Percentiles rank a stretch among this genome's conserved stretches.
phyloP scores from a whole-genome alignment of 2,113 vertebrate genomes.

The Saccopteryx bilineata region DNA sequence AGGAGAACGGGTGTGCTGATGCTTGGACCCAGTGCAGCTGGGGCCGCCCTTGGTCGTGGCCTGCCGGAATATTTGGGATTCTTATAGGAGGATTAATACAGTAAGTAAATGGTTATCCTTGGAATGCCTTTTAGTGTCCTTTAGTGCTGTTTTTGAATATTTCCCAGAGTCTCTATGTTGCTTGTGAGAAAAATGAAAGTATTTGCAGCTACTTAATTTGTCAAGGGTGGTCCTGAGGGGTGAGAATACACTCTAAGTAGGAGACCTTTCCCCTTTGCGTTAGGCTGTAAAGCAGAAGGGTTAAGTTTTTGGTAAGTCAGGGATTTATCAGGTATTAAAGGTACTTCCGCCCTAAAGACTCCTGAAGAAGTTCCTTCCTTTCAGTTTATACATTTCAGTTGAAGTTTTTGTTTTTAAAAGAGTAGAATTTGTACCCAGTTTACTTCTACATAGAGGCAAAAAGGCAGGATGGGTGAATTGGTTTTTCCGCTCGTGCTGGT shows the following conservation, averaged over 20 bases:
- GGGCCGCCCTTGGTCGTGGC: not conserved
- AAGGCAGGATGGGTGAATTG: not conserved
- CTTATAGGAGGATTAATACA: not conserved
- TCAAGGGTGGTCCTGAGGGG: not conserved
- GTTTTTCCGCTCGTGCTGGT: not conserved
- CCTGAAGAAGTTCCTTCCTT: constrained; percentile 24
- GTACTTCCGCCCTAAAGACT: not conserved
- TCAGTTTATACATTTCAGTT: constrained; percentile 35
- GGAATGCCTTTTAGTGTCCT: not conserved
- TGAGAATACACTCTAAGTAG: not conserved
- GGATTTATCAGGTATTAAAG: not conserved
- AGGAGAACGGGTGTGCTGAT: not conserved
- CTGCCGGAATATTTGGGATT: not conserved
- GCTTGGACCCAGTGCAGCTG: not conserved
- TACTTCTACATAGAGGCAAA: not conserved
- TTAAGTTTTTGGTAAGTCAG: not conserved
- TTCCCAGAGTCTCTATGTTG: not conserved
- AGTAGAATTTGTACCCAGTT: not conserved
- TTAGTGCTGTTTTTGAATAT: not conserved
- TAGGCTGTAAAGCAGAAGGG: not conserved
- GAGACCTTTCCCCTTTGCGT: not conserved
- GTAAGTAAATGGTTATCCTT: not conserved
- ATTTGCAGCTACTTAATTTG: not conserved
- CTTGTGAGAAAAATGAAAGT: not conserved
- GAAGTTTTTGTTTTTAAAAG: constrained; percentile 25